Evolutionary conservation across 35 echinoderm and acorn worm genomes (phyloP).

Genomic region (Nesometra sesokonis): DNA sequence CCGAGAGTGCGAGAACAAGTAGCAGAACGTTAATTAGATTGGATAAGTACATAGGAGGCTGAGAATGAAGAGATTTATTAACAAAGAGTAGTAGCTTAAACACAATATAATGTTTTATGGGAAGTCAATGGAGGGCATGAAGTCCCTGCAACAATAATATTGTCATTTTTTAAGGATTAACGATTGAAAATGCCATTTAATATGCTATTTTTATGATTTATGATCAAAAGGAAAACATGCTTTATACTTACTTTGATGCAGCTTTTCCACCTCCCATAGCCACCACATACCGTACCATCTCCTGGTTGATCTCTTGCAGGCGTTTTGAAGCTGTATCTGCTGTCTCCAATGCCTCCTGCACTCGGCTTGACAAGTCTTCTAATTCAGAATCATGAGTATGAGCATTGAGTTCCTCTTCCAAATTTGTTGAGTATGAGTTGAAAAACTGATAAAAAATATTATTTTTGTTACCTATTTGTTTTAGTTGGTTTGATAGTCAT

Average conservation of each 20-base stretch:
- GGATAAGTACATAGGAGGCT: too few species aligned
- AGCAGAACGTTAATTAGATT: neutral
- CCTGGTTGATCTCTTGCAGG: conserved; percentile 79
- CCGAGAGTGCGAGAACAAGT: too few species aligned
- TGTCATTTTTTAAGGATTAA: too few species aligned
- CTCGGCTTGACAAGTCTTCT: conserved; percentile 54
- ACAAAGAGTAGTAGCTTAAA: too few species aligned
- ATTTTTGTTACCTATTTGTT: too few species aligned
- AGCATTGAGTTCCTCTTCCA: conserved; percentile 65
- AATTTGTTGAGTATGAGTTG: conserved; percentile 62
- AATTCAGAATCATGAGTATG: conserved; percentile 62
- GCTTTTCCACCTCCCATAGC: conserved; percentile 65
- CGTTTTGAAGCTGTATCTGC: conserved; percentile 65
- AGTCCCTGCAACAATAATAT: neutral
- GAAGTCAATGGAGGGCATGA: neutral
- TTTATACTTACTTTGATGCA: conserved; percentile 90
- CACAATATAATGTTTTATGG: too few species aligned
- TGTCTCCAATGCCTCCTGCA: conserved; percentile 82
- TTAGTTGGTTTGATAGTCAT: too few species aligned
- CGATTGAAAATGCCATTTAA: too few species aligned
- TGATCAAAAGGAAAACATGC: too few species aligned
- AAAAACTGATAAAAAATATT: conserved; percentile 59
- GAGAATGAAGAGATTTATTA: too few species aligned
- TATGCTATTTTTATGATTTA: too few species aligned
- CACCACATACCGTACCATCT: conserved; percentile 74